Evolutionary conservation across 35 echinoderm and acorn worm genomes (phyloP).

Genomic region (Patiria miniata): DNA sequence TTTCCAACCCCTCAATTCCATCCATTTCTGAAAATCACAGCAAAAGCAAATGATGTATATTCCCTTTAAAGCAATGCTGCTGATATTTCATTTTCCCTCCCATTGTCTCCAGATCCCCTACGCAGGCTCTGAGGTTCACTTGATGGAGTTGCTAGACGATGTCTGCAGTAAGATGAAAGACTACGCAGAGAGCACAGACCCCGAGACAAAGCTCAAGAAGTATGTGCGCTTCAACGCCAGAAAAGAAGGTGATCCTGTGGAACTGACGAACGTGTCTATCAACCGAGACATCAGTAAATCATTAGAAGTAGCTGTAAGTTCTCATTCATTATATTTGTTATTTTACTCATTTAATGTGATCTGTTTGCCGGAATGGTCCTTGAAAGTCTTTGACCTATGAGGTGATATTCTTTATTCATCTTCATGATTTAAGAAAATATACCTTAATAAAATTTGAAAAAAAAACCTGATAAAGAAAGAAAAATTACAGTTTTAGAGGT

Average conservation of each 20-base stretch:
- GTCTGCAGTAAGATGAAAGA: slow-evolving; percentile 77
- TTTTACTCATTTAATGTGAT: background rate
- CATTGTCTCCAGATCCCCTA: slow-evolving; percentile 48
- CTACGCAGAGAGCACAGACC: slow-evolving; percentile 59
- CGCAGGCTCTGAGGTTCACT: slow-evolving; percentile 71
- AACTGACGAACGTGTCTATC: slow-evolving; percentile 37
- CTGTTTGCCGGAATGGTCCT: background rate
- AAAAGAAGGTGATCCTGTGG: slow-evolving; percentile 32
- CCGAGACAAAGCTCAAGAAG: slow-evolving; percentile 48
- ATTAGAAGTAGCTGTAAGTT: slow-evolving; percentile 56
- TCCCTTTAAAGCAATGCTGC: too few relatives aligned
- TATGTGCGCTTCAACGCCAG: slow-evolving; percentile 65
- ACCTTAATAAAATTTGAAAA: background rate
- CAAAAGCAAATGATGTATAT: too few relatives aligned
- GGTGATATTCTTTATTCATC: background rate
- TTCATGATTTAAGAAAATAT: background rate
- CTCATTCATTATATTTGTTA: background rate
- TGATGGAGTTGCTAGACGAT: slow-evolving; percentile 58
- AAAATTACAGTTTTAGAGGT: too few relatives aligned
- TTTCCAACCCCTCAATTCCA: too few relatives aligned
- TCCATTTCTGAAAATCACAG: too few relatives aligned
- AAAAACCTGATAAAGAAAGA: too few relatives aligned
- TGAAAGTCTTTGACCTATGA: background rate
- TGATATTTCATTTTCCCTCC: background rate
- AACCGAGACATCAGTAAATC: slow-evolving; percentile 31